Conservation (phyloP, 2,888 invertebrate species). For the Chorisops tibialis region DNA sequence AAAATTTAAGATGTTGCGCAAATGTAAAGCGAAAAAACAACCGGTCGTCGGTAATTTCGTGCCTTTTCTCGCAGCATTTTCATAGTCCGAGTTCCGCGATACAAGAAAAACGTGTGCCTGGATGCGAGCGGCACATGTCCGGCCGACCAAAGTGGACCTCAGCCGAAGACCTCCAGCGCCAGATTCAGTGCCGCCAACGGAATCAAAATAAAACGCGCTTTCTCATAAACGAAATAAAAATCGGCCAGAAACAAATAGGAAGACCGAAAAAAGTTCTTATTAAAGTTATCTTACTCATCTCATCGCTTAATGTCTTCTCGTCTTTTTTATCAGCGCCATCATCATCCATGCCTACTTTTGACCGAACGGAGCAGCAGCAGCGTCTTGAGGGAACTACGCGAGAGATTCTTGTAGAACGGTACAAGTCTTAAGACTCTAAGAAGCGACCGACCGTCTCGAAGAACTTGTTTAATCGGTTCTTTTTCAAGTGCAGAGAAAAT, state of each 20-base stretch:
- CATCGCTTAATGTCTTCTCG: constrained; percentile 27
- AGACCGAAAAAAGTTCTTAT: constrained; percentile 31
- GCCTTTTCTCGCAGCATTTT: background rate
- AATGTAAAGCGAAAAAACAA: constrained; percentile 15
- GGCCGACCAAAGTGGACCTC: constrained; percentile 22
- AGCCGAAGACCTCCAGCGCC: constrained; percentile 20
- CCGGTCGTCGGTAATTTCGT: constrained; percentile 19
- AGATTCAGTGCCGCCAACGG: constrained; percentile 6
- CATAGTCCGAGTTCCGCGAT: background rate
- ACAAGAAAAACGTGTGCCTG: constrained; percentile 26
- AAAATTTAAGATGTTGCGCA: constrained; percentile 20
- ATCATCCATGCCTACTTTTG: too few relatives aligned
- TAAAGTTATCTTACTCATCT: constrained; percentile 34
- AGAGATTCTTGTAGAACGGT: constrained; percentile 16
- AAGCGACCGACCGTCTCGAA: background rate
- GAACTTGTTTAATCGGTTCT: constrained; percentile 8
- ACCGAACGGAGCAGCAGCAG: too few relatives aligned
- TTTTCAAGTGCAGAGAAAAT: too few relatives aligned
- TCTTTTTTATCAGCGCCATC: too few relatives aligned
- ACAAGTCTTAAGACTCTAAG: constrained; percentile 10
- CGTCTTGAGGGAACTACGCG: background rate
- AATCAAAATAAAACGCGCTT: constrained; percentile 10
- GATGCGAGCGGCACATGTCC: constrained; percentile 16
- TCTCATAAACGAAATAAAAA: constrained; percentile 11
- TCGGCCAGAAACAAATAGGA: constrained; percentile 24